Base-by-base conservation (phyloP, 1,140 invertebrate species). In the Drosophila lacertosa region DNA sequence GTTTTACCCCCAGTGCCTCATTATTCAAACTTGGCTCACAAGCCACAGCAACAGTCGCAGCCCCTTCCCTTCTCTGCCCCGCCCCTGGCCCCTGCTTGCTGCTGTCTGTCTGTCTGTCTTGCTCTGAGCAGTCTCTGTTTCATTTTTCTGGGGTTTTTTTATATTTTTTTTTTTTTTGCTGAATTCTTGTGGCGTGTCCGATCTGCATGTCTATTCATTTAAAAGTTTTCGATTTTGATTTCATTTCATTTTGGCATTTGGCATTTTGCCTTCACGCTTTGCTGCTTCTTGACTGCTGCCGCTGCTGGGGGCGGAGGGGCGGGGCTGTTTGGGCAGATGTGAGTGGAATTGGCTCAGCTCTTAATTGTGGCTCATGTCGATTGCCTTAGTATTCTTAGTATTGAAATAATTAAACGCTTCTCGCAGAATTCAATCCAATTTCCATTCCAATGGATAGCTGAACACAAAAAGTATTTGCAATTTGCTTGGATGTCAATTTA, bases 171-270 rank as follows among this genome's bases (percentile, higher is more conserved):
- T 42, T 48, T 57, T 48, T 65, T 44, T 50, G 20, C 16, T 53
- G 42, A 53, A 60, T 60, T 71, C 42, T 75, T 74, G 42, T 57
- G 67, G 59, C 75, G 40, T 83, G 80, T 83, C 76, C 76, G 80
- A 83, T 83, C 59, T 77, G 80, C 72, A 77, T 83, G 80, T 84
- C 80, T 83, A 83, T 83, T 83, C 65, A 79, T 84, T 79, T 68
- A 51, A 68, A 42, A 58, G 45, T 80, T 58, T 80, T 76, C 73
- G 78, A 82, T 84, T 84, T 84, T 69, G 78, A 77, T 82, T 82
- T 82, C 76, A 78, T 79, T 83, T 72, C 62, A 63, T 66, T 71
- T 72, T 68, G 55, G 65, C 57, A 60, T 62, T 69, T 72, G 63
- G 63, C 64, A 54, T 72, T 72, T 76, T 44, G 64, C 63, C 65